phyloP scores from a whole-genome alignment of 2,113 vertebrate genomes.

The Pipra filicauda region DNA sequence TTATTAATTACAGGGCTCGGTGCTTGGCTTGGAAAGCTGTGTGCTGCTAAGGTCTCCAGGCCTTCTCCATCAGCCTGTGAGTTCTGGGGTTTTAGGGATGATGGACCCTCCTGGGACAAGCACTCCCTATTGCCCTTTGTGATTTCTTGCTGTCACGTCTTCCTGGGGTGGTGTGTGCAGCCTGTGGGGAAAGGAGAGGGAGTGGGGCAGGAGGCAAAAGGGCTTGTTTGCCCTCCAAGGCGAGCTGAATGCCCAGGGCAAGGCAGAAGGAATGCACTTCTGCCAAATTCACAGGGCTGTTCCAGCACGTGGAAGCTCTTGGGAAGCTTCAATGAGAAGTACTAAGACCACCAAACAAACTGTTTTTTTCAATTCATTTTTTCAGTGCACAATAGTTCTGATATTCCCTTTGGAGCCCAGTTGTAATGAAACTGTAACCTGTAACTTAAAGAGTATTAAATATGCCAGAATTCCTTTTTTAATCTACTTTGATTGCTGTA shows the following conservation, averaged over 20 bases:
- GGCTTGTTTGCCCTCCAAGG: background rate
- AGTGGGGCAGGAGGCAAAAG: background rate
- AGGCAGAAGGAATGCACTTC: background rate
- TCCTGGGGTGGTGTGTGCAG: background rate
- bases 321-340: background rate
- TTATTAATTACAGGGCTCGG: background rate
- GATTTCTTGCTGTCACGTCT: background rate
- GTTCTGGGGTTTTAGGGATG: background rate
- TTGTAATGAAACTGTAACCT: background rate
- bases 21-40: background rate
- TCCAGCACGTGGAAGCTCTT: background rate
- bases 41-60: background rate
- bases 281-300: background rate
- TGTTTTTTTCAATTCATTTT: background rate
- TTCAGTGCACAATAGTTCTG: background rate
- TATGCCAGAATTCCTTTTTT: background rate
- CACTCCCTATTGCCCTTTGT: background rate
- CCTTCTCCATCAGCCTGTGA: background rate
- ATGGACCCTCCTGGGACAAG: background rate
- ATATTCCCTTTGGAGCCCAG: background rate
- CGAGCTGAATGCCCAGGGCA: background rate
- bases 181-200: accelerated
- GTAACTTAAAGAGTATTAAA: background rate
- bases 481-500: background rate
- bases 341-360: background rate